Conservation (phyloP, 2,888 invertebrate genomes). For the Spicauda simplicius region DNA sequence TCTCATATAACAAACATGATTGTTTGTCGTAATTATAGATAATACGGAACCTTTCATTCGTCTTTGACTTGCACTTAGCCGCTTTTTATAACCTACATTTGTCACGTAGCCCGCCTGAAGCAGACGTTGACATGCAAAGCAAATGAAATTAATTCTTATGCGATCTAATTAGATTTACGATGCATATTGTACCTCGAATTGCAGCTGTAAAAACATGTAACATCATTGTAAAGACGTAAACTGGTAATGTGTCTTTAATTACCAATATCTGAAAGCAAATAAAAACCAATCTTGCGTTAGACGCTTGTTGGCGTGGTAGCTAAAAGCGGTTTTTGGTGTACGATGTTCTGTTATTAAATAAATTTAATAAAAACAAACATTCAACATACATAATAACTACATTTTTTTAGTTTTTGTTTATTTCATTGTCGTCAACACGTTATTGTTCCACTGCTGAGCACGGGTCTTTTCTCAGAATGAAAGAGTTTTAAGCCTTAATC, state of each 20-base stretch:
- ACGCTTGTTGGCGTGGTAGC: not conserved
- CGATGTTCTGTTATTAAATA: too few species aligned
- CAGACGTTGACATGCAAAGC: constrained; percentile 2
- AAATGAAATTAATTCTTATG: constrained; percentile 19
- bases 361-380: too few species aligned
- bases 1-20: too few species aligned
- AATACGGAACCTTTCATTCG: too few species aligned
- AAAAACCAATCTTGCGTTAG: constrained; percentile 23
- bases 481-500: too few species aligned
- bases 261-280: constrained; percentile 32
- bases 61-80: too few species aligned
- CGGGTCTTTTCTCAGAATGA: too few species aligned
- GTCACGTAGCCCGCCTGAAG: not conserved
- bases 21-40: too few species aligned
- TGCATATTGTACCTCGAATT: not conserved
- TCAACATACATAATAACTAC: too few species aligned
- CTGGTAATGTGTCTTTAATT: constrained; percentile 30
- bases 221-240: constrained; percentile 13
- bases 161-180: not conserved
- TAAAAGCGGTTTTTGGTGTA: not conserved
- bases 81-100: constrained; percentile 3
- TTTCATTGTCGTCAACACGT: too few species aligned
- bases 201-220: constrained; percentile 4
- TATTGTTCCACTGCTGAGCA: too few species aligned
- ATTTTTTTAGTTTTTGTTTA: too few species aligned